Percentiles rank a stretch among this genome's conserved stretches.
phyloP scores from a whole-genome alignment of 2,113 vertebrate genomes.

The Chrysemys picta region DNA sequence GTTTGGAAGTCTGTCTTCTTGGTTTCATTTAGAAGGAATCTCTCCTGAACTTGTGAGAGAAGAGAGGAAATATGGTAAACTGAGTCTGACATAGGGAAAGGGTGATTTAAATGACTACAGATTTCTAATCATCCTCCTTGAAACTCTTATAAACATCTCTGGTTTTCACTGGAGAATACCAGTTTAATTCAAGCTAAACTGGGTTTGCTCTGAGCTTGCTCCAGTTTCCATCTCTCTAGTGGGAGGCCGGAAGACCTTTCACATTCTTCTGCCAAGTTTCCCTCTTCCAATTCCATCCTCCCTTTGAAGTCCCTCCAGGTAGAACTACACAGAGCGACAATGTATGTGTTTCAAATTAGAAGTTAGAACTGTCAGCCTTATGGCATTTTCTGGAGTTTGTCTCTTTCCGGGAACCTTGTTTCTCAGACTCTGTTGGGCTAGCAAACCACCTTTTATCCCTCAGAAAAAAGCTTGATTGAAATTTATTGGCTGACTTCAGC shows the following conservation, averaged over 20 bases:
- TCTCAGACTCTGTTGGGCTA: not conserved
- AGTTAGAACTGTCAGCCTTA: not conserved
- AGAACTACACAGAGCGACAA: not conserved
- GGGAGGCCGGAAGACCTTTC: not conserved
- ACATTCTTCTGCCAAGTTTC: not conserved
- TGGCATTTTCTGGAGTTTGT: slow-evolving; percentile 15
- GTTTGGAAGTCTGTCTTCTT: not conserved
- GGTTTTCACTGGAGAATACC: not conserved
- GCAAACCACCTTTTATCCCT: not conserved
- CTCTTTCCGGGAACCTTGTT: not conserved
- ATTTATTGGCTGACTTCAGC: not conserved
- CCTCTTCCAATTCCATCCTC: not conserved
- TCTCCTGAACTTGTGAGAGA: not conserved
- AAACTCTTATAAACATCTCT: not conserved
- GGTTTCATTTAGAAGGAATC: not conserved
- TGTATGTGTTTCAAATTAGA: not conserved
- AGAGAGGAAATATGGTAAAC: not conserved
- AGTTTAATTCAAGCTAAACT: not conserved
- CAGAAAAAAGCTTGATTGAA: not conserved
- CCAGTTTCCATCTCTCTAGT: not conserved
- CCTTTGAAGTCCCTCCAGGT: not conserved
- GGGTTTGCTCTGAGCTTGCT: not conserved
- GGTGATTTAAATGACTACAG: not conserved
- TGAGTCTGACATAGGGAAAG: not conserved
- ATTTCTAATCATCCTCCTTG: not conserved